Evolutionary conservation across 2,888 invertebrate species (phyloP).

Genomic region (Epinotia nisella): DNA sequence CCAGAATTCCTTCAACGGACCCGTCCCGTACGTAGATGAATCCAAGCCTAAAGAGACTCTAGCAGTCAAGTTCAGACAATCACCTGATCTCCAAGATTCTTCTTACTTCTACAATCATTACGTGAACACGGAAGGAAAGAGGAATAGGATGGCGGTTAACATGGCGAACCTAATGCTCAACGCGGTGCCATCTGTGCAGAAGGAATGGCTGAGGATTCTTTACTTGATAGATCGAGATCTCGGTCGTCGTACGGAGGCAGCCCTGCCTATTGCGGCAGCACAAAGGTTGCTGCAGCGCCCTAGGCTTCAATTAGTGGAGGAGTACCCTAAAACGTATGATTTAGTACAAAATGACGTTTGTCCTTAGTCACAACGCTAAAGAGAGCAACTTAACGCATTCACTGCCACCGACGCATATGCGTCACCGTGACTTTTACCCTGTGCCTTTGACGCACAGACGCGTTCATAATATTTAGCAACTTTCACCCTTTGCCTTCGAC

Average conservation of each 20-base stretch:
- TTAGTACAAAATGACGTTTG: not conserved
- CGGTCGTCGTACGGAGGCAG: not conserved
- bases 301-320: not conserved
- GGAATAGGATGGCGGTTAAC: not conserved
- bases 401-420: too few relatives aligned
- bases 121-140: not conserved
- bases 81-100: not conserved
- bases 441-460: too few relatives aligned
- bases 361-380: not conserved
- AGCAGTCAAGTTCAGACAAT: not conserved
- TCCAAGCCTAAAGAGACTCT: not conserved
- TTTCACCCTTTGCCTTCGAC: too few relatives aligned
- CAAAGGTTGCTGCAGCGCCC: not conserved
- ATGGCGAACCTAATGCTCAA: not conserved
- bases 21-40: not conserved
- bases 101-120: not conserved
- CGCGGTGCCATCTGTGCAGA: not conserved
- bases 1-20: not conserved
- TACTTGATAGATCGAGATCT: not conserved
- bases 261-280: not conserved
- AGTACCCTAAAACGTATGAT: not conserved
- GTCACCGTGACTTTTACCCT: too few relatives aligned
- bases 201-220: constrained; percentile 1
- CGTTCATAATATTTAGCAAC: too few relatives aligned
- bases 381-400: too few relatives aligned